These are phyloP conservation scores for Agrilus biguttatus DNA, from an alignment of 2,888 invertebrate genomes.

Conservation along the genomic window DNA sequence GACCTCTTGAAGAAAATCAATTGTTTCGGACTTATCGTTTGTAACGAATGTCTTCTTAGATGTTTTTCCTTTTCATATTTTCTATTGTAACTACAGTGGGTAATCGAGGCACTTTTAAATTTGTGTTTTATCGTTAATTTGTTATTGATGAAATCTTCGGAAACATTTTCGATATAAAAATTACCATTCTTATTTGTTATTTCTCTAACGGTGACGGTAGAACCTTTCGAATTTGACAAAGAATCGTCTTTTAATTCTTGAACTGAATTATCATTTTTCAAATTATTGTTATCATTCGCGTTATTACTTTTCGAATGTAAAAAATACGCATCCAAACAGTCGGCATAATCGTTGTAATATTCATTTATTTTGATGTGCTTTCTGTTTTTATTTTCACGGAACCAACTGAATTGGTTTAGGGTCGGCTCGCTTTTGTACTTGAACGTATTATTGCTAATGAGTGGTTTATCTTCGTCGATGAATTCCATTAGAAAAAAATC, in stretches of 20 bases:
- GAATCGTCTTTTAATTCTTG: too few species aligned
- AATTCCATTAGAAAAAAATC: conserved; percentile 30
- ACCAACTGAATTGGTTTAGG: conserved; percentile 8
- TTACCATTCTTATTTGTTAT: conserved; percentile 10
- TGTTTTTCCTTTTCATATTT: too few species aligned
- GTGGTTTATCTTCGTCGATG: conserved; percentile 11
- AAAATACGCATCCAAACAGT: conserved; percentile 40
- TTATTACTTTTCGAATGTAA: conserved; percentile 12
- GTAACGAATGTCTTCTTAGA: too few species aligned
- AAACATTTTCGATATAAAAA: conserved; percentile 2
- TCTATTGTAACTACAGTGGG: too few species aligned
- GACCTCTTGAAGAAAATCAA: too few species aligned
- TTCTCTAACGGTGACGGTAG: neutral
- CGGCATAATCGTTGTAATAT: conserved; percentile 49
- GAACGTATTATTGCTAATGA: conserved; percentile 12
- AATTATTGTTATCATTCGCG: too few species aligned
- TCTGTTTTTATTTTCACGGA: conserved; percentile 11
- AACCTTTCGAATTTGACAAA: too few species aligned
- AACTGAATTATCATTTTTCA: too few species aligned
- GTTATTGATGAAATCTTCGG: too few species aligned
- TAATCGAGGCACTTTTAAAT: too few species aligned
- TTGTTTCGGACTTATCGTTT: too few species aligned
- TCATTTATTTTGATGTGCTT: conserved; percentile 30
- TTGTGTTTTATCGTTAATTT: too few species aligned
- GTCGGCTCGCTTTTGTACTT: conserved; percentile 26